Conservation (phyloP, 2,113 vertebrate genomes). For the Anguilla rostrata region DNA sequence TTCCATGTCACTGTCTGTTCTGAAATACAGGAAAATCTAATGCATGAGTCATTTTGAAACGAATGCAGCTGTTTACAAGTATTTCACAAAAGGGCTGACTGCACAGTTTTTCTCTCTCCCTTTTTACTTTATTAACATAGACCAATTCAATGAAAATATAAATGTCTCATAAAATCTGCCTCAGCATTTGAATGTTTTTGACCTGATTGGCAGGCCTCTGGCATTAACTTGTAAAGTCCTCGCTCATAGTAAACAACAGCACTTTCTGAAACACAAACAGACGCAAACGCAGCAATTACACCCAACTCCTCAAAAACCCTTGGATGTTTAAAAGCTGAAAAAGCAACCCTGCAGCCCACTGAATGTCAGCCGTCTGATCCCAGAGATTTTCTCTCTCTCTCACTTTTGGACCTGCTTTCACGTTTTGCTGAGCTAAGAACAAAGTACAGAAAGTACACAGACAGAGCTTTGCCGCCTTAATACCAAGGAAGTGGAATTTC, state of each 20-base stretch:
- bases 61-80: conserved; percentile 68
- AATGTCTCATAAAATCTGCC: conserved; percentile 47
- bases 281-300: conserved; percentile 66
- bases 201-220: conserved; percentile 59
- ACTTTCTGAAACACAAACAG: conserved; percentile 67
- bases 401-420: conserved; percentile 57
- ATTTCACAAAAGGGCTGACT: conserved; percentile 59
- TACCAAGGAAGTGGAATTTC: conserved; percentile 69
- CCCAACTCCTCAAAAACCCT: conserved; percentile 48
- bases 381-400: conserved; percentile 53
- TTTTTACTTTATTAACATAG: conserved; percentile 54
- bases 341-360: conserved; percentile 60
- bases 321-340: conserved; percentile 51
- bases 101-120: conserved; percentile 43
- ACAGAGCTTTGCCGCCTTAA: conserved; percentile 61
- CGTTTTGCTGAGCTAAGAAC: conserved; percentile 71
- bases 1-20: conserved; percentile 66
- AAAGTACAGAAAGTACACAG: conserved; percentile 60
- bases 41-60: conserved; percentile 67
- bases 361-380: conserved; percentile 69
- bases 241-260: conserved; percentile 68
- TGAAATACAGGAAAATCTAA: conserved; percentile 66
- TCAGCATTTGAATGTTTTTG: conserved; percentile 39
- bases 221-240: conserved; percentile 56
- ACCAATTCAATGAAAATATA: conserved; percentile 58